Base-by-base conservation (phyloP, 2,797 vertebrate species). In the Clarias pachynema region DNA sequence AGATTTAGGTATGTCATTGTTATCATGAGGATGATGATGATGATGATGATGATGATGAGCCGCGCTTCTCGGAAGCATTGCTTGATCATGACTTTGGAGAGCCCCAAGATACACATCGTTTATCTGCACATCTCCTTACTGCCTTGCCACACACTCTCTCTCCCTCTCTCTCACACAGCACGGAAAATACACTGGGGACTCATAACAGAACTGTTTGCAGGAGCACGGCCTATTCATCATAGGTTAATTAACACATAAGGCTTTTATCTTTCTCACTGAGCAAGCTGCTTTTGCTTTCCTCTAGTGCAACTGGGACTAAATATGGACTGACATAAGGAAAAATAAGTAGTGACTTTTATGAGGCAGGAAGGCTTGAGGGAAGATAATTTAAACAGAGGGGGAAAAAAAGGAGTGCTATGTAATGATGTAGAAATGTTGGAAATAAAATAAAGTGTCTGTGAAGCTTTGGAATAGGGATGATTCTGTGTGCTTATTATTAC, bases 1-100 rank as follows among this genome's bases (percentile, higher is more conserved):
- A 95, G 94, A 96, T 96, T 96, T 95, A 94, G 93, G 95, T 94
- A 93, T 95, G 95, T 95, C 92, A 93, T 87, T 88, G 89, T 88
- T 89, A 91, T 80, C 79, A 89, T 83, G 69, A 49, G 1, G 65
- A 62, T 2, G 79, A 56, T 22, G 63, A 62, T 12, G 78, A 44
- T 5, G 60, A 44, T 5, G 60, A 31, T 24, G 40, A 14, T 12
- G 79, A 66, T 6, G 62, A 82, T 18, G 87, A 86, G 49, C 79
- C 84, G 29, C 81, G 80, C 87, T 83, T 86, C 88, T 88, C 75
- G 79, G 87, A 83, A 88, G 87, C 85, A 80, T 83, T 83, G 87
- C 74, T 81, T 69, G 57, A 84, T 87, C 62, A 73, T 88, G 84
- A 81, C 84, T 86, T 86, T 88, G 87, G 72, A 81, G 75, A 86